Evolutionary conservation across 2,888 invertebrate species (phyloP), one percentile per base, ranked within the genome.

Genomic region (Leptopilina drosophilae): DNA sequence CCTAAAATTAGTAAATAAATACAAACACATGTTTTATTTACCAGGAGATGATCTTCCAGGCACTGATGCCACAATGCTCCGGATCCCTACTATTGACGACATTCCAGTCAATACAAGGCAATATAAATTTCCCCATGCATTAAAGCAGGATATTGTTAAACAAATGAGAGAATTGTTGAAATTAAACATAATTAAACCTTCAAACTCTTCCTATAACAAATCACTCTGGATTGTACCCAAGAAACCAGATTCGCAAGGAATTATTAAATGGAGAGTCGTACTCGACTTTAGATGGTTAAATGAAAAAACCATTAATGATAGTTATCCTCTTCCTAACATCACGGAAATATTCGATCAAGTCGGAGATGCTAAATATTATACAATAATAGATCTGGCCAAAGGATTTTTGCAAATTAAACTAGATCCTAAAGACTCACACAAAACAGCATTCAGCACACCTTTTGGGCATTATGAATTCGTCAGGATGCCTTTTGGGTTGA

Each of bases 341-440:
- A 59, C 59, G n/a, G 59, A 59, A 59, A 59, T 59, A 7, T 59
- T 59, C 7, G 59, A 59, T 59, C 59, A 59, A n/a, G 59, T 59
- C n/a, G 14, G n/a, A n/a, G 14, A 5, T 6, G 59, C 59, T 7
- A 59, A 59, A 59, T 59, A 59, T n/a, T 59, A 59, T 9, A 8
- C 62, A 2, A 8, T 62, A 6, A 9, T 62, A 15, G 62, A 62
- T 20, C 20, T 62, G 8, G 62, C 62, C 6, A 62, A 62, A 62
- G 62, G 62, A 8, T 62, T 62, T 9, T 2, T 62, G 1, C 62
- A 62, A 15, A 62, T 62, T 62, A 15, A n/a, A 62, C 6, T 62
- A 9, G 62, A 62, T 9, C 62, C 62, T 20, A 9, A 20, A 9
- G 62, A 62, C 20, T 6, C 20, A 0, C 62, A 62, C 9, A 62